phyloP scores from a whole-genome alignment of 2,888 invertebrate species.

The Acrobasis consociella region DNA sequence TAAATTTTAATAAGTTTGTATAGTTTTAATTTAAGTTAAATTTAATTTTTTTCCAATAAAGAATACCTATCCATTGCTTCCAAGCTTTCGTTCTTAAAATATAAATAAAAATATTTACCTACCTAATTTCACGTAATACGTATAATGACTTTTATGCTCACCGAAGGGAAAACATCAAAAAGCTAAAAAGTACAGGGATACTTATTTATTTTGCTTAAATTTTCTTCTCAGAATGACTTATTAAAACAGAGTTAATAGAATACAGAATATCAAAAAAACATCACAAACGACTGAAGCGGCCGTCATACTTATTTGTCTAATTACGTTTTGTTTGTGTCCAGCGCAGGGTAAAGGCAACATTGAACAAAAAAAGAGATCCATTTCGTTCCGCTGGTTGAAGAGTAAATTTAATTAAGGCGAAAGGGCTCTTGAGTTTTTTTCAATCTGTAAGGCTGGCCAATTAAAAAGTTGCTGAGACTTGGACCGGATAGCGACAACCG shows the following conservation, averaged over 20 bases:
- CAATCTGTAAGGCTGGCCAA: slow-evolving; percentile 70
- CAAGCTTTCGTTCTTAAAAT: no score
- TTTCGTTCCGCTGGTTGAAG: slow-evolving; percentile 60
- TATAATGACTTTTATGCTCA: no score
- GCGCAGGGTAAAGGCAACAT: slow-evolving; percentile 49
- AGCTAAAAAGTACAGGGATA: background rate
- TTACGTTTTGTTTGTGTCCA: slow-evolving; percentile 48
- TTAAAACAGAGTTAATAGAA: slow-evolving; percentile 26
- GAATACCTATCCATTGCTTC: no score
- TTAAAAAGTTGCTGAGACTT: slow-evolving; percentile 72
- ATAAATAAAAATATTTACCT: no score
- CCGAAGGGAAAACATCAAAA: background rate
- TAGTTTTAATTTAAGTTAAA: no score
- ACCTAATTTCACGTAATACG: no score
- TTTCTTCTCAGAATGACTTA: background rate
- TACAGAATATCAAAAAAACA: slow-evolving; percentile 15
- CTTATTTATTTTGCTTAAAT: background rate
- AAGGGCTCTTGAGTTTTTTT: slow-evolving; percentile 68
- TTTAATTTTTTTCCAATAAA: no score
- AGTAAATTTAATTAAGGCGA: slow-evolving; percentile 73
- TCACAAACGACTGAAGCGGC: slow-evolving; percentile 25
- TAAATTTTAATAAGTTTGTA: no score
- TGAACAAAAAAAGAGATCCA: slow-evolving; percentile 50
- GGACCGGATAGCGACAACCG: slow-evolving; percentile 63
- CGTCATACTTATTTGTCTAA: slow-evolving; percentile 49